Evolutionary conservation across 2,797 vertebrate genomes (phyloP).

Genomic region (Karalla daura): DNA sequence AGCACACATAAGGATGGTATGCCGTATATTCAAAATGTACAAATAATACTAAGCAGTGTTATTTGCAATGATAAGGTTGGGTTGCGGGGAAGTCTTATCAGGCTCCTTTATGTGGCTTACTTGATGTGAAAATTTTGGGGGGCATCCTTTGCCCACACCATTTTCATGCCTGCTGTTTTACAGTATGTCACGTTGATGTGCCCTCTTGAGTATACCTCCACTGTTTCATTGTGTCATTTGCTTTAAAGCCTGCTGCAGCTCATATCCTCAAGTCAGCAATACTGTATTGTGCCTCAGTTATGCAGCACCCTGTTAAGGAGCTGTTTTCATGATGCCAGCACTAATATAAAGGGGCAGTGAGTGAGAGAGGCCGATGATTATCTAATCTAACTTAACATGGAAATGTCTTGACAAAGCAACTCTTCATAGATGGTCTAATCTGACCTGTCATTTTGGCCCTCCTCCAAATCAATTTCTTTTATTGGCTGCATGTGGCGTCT

Average conservation of each 20-base stretch:
- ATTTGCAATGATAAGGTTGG: no score
- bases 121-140: conserved; percentile 5
- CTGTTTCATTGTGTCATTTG: conserved; percentile 1
- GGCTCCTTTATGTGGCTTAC: not conserved
- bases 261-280: not conserved
- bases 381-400: conserved; percentile 28
- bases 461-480: conserved; percentile 65
- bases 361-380: conserved; percentile 18
- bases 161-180: not conserved
- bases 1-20: no score
- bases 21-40: no score
- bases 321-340: not conserved
- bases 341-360: not conserved
- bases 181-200: no score
- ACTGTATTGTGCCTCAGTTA: not conserved
- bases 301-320: not conserved
- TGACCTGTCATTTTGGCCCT: conserved; percentile 45
- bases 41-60: no score
- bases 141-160: not conserved
- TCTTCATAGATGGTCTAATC: conserved; percentile 38
- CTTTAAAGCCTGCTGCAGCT: not conserved
- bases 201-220: not conserved
- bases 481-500: conserved; percentile 59
- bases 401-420: conserved; percentile 44
- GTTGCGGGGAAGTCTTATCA: not conserved